These are phyloP conservation scores for Balaeniceps rex DNA, from an alignment of 2,113 vertebrate species.

Conservation along the genomic window DNA sequence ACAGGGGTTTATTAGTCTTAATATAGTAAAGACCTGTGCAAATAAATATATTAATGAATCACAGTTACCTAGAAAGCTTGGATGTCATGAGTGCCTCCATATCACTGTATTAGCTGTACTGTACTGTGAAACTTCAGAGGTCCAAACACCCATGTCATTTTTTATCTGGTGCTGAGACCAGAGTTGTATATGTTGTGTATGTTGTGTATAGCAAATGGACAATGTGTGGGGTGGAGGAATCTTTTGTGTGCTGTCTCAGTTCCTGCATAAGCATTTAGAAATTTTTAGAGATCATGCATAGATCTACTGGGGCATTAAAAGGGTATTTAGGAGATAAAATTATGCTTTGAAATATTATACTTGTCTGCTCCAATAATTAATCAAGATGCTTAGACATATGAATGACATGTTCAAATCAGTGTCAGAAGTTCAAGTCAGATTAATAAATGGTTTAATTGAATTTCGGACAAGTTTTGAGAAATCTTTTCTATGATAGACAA, in stretches of 20 bases:
- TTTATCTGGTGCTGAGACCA: neutral
- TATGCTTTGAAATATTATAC: neutral
- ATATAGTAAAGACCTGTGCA: neutral
- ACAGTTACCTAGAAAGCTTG: neutral
- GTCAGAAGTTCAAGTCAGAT: neutral
- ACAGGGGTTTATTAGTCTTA: neutral
- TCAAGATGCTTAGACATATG: neutral
- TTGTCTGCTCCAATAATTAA: neutral
- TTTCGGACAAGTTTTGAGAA: neutral
- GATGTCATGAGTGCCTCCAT: rapidly evolving
- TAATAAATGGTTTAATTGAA: neutral
- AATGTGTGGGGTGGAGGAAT: neutral
- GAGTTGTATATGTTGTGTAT: no score
- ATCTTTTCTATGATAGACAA: neutral
- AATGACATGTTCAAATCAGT: neutral
- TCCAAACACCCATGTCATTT: neutral
- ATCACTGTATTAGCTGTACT: neutral
- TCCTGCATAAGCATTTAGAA: neutral
- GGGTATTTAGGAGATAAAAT: neutral
- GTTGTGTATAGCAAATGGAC: neutral
- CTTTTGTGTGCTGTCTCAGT: neutral
- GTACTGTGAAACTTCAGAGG: neutral
- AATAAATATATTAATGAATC: neutral
- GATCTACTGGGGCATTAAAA: neutral
- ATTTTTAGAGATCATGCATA: neutral